Evolutionary conservation across 2,797 vertebrate genomes (phyloP).

Genomic region (Tauraco hartlaubi): DNA sequence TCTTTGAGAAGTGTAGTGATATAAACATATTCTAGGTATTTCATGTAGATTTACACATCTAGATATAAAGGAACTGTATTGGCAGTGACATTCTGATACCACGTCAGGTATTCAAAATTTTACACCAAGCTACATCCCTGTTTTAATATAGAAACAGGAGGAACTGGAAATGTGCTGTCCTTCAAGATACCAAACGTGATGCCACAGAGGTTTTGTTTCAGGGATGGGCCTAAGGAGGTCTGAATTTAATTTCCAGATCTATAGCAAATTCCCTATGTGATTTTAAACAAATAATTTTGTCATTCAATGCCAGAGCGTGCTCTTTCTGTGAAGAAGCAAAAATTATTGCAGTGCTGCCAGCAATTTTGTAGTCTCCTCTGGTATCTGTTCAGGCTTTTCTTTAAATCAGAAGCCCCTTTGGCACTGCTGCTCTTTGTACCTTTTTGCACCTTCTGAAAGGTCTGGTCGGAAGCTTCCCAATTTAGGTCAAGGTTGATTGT

Average conservation of each 20-base stretch:
- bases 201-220: not conserved
- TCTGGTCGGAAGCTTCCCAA: not conserved
- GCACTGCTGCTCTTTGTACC: not conserved
- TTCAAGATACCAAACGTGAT: not conserved
- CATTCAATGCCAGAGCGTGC: not conserved
- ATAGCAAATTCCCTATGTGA: not conserved
- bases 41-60: not conserved
- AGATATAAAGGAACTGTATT: not conserved
- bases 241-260: not conserved
- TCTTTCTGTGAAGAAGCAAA: not conserved
- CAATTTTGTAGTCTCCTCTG: not conserved
- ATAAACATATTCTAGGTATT: not conserved
- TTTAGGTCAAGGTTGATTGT: not conserved
- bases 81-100: not conserved
- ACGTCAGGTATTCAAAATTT: fast-evolving
- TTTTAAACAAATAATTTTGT: not conserved
- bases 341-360: not conserved
- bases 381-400: not conserved
- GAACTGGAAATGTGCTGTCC: not conserved
- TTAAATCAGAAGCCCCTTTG: not conserved
- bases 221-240: not conserved
- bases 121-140: not conserved
- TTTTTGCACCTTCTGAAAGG: not conserved
- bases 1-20: not conserved
- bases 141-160: not conserved